Evolutionary conservation across 2,888 invertebrate genomes (phyloP), one percentile per base, ranked within the genome.

Genomic region (Nasonovia ribisnigri): DNA sequence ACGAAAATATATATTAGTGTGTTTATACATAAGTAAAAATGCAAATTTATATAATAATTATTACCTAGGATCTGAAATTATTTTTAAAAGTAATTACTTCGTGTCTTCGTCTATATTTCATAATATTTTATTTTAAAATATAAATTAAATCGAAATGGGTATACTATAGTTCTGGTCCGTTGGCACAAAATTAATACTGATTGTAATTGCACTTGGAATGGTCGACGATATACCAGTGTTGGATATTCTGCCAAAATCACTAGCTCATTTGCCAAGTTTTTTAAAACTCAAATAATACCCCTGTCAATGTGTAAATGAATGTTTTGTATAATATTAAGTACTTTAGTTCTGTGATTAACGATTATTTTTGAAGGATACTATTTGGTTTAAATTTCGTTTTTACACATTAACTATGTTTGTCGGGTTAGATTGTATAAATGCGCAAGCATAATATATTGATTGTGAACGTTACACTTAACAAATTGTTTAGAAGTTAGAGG

Each of bases 181-280:
- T 87, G 86, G 92, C 92, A 91, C 92, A 48, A 60, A 60, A 87
- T 92, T 87, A 92, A 91, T 87, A 48, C 86, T 36, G 46, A 87
- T 92, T 60, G 57, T 87, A 57, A 46, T 92, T 60, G 48, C 26
- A 36, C 60, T 86, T 16, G 86, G 60, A 51, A 88, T 67, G 88
- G 88, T 42, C 3, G 60, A 67, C 26, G 26, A 51, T 48, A 87
- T 46, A 92, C 60, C 60, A 36, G 36, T 29, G 10, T 88, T 24
- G 86, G 92, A 24, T 24, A 20, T 87, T 42, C 51, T 67, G 92
- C 92, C 88, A 92, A 92, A 67, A 92, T 88, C 48, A 51, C 87
- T 51, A 67, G 67, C 51, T 88, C 42, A 88, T 92, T 88, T 92
- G 92, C 92, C 92, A 92, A 92, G 88, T 88, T 13, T 88, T 88